A percentile compares a stretch with the other conserved stretches of the same genome.
These are phyloP conservation scores for Ctenicera cuprea DNA, from an alignment of 2,888 invertebrate species.

Conservation along the genomic window DNA sequence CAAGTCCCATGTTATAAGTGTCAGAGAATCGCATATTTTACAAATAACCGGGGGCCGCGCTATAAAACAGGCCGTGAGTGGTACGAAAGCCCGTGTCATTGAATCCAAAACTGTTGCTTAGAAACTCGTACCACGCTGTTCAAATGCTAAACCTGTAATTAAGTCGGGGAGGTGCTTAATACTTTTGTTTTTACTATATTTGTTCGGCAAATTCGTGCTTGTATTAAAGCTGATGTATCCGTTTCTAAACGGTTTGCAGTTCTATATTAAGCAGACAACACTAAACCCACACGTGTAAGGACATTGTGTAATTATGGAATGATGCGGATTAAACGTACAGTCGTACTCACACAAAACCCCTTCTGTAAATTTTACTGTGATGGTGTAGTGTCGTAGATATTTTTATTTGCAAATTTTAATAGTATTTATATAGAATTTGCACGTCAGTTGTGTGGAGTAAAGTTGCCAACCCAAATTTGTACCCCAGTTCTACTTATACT, in stretches of 20 bases:
- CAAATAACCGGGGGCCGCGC: slow-evolving; percentile 60
- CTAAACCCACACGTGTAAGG: not conserved
- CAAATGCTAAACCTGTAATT: slow-evolving; percentile 64
- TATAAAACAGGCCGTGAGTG: slow-evolving; percentile 60
- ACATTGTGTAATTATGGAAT: slow-evolving; percentile 19
- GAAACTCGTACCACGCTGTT: slow-evolving; percentile 67
- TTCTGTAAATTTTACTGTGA: too few relatives aligned
- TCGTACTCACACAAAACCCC: too few relatives aligned
- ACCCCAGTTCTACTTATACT: too few relatives aligned
- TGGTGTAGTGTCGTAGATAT: too few relatives aligned
- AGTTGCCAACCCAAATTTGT: too few relatives aligned
- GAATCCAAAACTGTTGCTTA: slow-evolving; percentile 63
- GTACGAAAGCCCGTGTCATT: slow-evolving; percentile 62
- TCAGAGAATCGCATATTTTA: slow-evolving; percentile 67
- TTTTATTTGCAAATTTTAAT: too few relatives aligned
- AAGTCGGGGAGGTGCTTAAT: slow-evolving; percentile 63
- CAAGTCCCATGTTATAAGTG: slow-evolving; percentile 65
- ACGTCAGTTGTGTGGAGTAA: too few relatives aligned
- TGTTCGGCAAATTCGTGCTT: slow-evolving; percentile 56
- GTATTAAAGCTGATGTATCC: slow-evolving; percentile 59
- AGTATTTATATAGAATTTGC: too few relatives aligned
- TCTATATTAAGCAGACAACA: not conserved
- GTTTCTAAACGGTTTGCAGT: not conserved
- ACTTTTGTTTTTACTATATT: slow-evolving; percentile 61
- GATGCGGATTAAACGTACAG: slow-evolving; percentile 28